phyloP scores from a whole-genome alignment of 2,797 vertebrate genomes.

The Microhierax caerulescens region DNA sequence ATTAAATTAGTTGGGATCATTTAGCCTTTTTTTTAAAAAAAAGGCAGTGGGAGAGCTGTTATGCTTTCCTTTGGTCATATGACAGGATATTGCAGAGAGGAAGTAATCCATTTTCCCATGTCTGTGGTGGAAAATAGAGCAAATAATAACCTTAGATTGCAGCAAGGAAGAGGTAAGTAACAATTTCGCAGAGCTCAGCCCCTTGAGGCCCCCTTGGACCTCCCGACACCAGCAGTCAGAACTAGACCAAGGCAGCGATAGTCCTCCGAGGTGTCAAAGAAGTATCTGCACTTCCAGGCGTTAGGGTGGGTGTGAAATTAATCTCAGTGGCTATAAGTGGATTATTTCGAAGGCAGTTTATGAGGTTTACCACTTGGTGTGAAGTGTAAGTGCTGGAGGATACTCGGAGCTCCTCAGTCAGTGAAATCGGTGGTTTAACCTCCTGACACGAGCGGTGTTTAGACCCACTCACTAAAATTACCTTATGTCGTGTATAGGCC shows the following conservation, averaged over 20 bases:
- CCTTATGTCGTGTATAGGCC: accelerated
- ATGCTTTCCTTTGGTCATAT: not conserved
- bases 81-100: not conserved
- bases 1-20: not conserved
- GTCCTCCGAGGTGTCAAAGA: not conserved
- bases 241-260: not conserved
- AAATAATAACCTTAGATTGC: not conserved
- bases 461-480: not conserved
- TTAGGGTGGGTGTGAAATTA: not conserved
- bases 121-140: not conserved
- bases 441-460: not conserved
- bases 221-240: accelerated
- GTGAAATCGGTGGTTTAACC: not conserved
- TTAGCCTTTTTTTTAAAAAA: not conserved
- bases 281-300: not conserved
- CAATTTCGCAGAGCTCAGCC: not conserved
- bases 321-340: accelerated
- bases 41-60: not conserved
- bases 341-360: not conserved
- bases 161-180: not conserved
- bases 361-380: accelerated
- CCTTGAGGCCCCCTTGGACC: not conserved
- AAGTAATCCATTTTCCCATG: not conserved
- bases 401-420: not conserved
- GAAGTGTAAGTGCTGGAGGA: not conserved